Evolutionary conservation across 2,113 vertebrate genomes (phyloP).

Genomic region (Cyphomyrus discorhynchus): DNA sequence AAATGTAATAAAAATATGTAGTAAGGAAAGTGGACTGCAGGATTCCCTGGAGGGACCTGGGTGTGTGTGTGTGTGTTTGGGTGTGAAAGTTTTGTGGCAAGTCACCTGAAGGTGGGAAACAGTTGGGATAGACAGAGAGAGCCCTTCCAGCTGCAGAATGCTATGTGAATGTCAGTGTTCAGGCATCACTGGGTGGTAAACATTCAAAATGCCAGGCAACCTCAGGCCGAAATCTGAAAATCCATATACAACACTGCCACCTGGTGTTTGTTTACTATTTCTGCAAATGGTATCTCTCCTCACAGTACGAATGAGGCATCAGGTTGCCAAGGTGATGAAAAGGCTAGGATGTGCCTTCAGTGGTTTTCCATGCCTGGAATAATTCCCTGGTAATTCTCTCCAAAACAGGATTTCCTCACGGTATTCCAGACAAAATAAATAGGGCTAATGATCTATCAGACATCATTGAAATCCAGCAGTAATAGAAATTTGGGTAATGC

Average conservation of each 20-base stretch:
- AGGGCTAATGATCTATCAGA: background rate
- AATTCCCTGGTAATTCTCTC: background rate
- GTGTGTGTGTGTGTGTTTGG: background rate
- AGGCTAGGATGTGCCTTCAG: background rate
- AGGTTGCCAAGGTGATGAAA: background rate
- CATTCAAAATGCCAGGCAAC: background rate
- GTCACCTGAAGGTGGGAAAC: background rate
- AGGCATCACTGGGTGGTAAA: background rate
- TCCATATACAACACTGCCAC: conserved; percentile 1
- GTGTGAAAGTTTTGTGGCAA: background rate
- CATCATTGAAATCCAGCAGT: background rate
- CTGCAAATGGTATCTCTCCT: background rate
- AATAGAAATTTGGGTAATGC: background rate
- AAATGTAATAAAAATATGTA: background rate
- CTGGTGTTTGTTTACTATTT: background rate
- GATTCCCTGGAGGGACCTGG: background rate
- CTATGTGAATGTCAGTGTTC: background rate
- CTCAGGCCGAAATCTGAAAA: background rate
- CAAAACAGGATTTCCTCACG: background rate
- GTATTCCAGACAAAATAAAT: background rate
- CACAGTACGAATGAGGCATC: background rate
- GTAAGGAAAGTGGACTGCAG: background rate
- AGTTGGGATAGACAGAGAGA: background rate
- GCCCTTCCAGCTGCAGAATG: background rate
- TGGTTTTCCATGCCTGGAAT: background rate